These are phyloP conservation scores for Oceanites oceanicus DNA, from an alignment of 2,113 vertebrate genomes.

Conservation along the genomic window DNA sequence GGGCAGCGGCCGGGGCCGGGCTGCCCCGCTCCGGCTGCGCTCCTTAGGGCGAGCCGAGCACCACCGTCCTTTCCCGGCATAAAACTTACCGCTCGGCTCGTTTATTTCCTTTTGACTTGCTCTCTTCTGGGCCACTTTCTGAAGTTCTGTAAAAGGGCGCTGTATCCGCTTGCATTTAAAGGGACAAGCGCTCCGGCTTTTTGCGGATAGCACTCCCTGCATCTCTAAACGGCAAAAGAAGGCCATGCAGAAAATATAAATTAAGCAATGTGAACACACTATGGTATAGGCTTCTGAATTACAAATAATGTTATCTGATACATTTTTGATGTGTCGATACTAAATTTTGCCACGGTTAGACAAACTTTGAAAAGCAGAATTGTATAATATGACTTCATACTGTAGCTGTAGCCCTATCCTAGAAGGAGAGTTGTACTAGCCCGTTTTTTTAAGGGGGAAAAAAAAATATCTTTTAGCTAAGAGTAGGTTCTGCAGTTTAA, in stretches of 20 bases:
- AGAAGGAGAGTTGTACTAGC: background rate
- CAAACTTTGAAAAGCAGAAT: background rate
- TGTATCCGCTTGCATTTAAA: background rate
- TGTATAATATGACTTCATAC: background rate
- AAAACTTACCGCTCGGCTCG: background rate
- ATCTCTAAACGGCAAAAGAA: background rate
- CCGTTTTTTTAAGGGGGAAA: background rate
- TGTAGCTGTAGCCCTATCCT: rapidly evolving
- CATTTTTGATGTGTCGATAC: rapidly evolving
- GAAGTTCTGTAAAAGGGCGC: background rate
- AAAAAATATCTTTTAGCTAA: background rate
- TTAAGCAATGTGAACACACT: too few relatives aligned
- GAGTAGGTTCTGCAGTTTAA: background rate
- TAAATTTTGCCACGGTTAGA: background rate
- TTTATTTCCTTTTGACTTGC: background rate
- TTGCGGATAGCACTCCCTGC: background rate
- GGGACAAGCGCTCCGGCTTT: background rate
- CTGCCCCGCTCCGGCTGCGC: background rate
- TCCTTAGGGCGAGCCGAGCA: background rate
- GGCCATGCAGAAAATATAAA: background rate
- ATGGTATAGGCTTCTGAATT: background rate
- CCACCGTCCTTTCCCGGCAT: background rate
- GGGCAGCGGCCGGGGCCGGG: background rate
- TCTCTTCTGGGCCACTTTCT: background rate
- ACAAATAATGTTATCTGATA: rapidly evolving